Evolutionary conservation across 2,113 vertebrate species (phyloP).

Genomic region (Odontophorus gujanensis): DNA sequence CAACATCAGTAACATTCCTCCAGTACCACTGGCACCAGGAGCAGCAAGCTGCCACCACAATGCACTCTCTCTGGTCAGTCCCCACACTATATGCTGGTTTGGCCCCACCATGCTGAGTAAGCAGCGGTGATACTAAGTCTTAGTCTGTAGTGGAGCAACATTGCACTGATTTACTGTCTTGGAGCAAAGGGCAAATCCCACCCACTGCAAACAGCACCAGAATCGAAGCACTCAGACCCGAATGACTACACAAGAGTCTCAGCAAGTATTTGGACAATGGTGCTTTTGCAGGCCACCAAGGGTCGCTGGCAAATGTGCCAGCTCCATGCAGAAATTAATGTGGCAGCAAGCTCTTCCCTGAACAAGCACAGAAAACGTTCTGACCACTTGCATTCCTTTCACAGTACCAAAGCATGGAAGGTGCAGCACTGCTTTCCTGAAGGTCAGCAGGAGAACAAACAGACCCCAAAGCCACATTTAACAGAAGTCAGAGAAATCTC

Average conservation of each 20-base stretch:
- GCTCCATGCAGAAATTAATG: not conserved
- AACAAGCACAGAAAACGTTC: not conserved
- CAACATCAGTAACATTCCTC: conserved; percentile 36
- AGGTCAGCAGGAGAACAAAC: not conserved
- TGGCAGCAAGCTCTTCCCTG: not conserved
- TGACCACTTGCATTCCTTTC: not conserved
- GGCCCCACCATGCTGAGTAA: conserved; percentile 35
- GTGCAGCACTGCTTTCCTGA: not conserved
- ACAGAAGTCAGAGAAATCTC: not conserved
- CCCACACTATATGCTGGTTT: not conserved
- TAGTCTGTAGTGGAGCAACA: not conserved
- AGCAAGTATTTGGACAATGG: not conserved
- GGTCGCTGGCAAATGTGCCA: not conserved
- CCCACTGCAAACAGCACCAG: not conserved
- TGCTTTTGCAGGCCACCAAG: not conserved
- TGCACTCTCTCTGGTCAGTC: conserved; percentile 50
- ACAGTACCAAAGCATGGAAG: not conserved
- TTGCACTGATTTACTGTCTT: not conserved
- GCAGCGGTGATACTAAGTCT: not conserved
- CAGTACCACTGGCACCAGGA: not conserved
- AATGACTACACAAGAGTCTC: not conserved
- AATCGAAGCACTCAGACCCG: not conserved
- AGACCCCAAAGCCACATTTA: not conserved
- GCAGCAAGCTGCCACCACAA: conserved; percentile 7
- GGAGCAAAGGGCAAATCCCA: not conserved